Conservation (phyloP, 1,140 invertebrate species). For the Brachionus paranguensis region DNA sequence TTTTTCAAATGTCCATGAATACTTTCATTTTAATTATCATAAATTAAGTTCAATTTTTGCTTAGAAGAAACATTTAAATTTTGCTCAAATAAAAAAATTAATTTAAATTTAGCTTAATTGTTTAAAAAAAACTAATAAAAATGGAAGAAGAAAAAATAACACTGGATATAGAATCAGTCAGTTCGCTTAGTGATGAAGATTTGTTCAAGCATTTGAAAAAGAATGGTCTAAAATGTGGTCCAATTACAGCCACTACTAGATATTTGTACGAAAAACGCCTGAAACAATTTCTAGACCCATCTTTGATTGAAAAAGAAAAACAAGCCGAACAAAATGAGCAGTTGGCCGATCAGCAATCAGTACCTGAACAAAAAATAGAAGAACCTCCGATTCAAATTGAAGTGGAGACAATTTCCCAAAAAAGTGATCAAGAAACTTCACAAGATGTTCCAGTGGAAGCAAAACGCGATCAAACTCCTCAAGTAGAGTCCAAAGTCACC, state of each 20-base stretch:
- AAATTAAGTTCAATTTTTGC: background rate
- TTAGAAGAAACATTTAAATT: background rate
- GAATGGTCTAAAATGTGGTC: background rate
- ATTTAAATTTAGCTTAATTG: background rate
- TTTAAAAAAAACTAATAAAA: background rate
- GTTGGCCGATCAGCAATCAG: background rate
- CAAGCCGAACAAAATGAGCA: background rate
- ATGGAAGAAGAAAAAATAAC: background rate
- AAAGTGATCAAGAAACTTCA: background rate
- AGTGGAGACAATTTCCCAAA: background rate
- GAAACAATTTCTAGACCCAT: background rate
- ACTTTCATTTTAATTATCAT: background rate
- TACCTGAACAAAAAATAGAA: background rate
- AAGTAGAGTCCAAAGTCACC: background rate
- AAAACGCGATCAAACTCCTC: background rate
- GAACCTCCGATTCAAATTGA: background rate
- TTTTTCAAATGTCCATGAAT: background rate
- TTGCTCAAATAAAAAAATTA: background rate
- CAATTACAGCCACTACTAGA: background rate
- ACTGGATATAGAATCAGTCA: background rate
- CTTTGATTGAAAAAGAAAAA: background rate
- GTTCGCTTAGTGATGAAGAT: constrained; percentile 9
- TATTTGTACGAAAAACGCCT: constrained; percentile 33
- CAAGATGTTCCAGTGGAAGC: background rate
- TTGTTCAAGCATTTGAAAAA: constrained; percentile 13